Percentiles rank a stretch among this genome's conserved stretches.
Conservation (phyloP, 2,797 vertebrate species). For the Rhyacichthys aspro region DNA sequence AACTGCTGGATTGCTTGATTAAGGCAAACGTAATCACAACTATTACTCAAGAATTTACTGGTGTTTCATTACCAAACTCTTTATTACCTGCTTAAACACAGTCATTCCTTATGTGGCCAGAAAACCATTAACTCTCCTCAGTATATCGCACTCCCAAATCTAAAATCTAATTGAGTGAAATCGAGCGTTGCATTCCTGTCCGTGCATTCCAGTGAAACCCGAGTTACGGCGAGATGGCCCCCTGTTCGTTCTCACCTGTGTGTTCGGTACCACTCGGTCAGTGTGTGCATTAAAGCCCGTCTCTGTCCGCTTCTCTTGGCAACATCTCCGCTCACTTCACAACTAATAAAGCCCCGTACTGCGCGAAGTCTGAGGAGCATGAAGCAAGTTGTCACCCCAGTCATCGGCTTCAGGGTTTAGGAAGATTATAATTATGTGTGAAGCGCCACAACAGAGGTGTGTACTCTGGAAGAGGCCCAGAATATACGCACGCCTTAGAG, state of each 20-base stretch:
- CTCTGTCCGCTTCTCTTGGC: slow-evolving; percentile 24
- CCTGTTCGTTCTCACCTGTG: slow-evolving; percentile 38
- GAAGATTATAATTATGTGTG: slow-evolving; percentile 15
- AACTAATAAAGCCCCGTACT: slow-evolving; percentile 32
- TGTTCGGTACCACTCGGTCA: slow-evolving; percentile 9
- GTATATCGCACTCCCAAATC: slow-evolving; percentile 19
- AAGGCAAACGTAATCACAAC: too few species aligned
- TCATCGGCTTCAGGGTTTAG: slow-evolving; percentile 29
- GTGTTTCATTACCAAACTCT: neutral
- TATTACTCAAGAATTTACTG: too few species aligned
- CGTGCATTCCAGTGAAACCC: slow-evolving; percentile 22
- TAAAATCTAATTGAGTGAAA: slow-evolving; percentile 50
- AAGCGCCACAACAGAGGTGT: slow-evolving; percentile 33
- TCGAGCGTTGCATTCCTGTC: slow-evolving; percentile 34
- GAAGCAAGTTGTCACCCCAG: slow-evolving; percentile 28
- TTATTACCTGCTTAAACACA: too few species aligned
- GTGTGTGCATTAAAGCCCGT: slow-evolving; percentile 8
- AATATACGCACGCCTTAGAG: slow-evolving; percentile 22
- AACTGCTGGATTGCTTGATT: too few species aligned
- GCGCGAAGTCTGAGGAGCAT: slow-evolving; percentile 22
- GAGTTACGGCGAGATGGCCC: slow-evolving; percentile 16
- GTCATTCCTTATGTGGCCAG: neutral
- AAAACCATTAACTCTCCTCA: neutral
- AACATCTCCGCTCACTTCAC: slow-evolving; percentile 22
- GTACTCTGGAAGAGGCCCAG: slow-evolving; percentile 42